Base-by-base conservation (phyloP, 2,888 invertebrate genomes). In the Dendrolimus houi region DNA sequence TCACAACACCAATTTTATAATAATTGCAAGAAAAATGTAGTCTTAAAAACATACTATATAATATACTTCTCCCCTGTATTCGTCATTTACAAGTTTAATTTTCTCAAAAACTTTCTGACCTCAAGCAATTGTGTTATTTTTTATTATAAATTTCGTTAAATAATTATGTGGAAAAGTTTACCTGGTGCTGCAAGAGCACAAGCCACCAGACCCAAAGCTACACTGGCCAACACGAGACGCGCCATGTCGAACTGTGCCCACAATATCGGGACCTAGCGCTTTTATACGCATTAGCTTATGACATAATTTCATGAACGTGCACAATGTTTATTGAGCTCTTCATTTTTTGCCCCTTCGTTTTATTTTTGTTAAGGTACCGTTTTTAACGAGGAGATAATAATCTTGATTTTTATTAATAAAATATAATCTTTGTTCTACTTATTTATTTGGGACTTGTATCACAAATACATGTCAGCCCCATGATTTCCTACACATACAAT, bases 141-240 rank as follows among this genome's bases (percentile, higher is more conserved):
- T 29, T 29, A 6, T 29, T 29, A 29, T 29, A 29, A 29, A 29
- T 17, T 17, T 17, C 17, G 0, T 3, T 29, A 6, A 29, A 29
- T 29, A 29, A 29, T 29, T 3, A 29, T 29, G 29, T 29, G 29
- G 29, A 29, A 29, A 47, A 9, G 47, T 42, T 42, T 82, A 84
- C 87, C 87, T 81, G 87, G 81, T 53, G 81, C 75, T 54, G 84
- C 85, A 66, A 72, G 74, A 10, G 72, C 72, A 71, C 79, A 82
- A 60, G 75, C 83, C 55, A 81, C 56, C 29, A 87, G 79, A 70
- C 83, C 85, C 62, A 87, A 60, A 67, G 79, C 85, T 65, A 83
- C 62, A 53, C 77, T 73, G 61, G 73, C 68, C n/a, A 87, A 63
- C 63, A 72, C 74, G 47, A 87, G 77, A 56, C 83, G 83, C 61